Conservation (phyloP, 2,888 invertebrate species). For the Argyresthia albistria region DNA sequence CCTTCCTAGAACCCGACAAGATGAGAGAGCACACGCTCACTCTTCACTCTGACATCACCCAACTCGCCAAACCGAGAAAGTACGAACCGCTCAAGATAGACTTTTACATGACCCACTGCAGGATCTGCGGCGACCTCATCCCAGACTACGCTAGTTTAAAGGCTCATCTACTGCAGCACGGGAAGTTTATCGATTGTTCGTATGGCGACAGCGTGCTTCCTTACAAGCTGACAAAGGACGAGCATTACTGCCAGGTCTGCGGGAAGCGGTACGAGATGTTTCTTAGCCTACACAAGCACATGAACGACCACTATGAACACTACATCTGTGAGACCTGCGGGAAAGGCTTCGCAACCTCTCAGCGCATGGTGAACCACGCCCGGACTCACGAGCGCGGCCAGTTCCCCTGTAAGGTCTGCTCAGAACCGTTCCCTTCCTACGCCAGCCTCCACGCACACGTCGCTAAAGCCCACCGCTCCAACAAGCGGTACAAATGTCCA, state of each 20-base stretch:
- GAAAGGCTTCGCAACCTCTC: constrained; percentile 50
- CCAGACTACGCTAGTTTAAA: constrained; percentile 41
- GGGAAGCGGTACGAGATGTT: constrained; percentile 59
- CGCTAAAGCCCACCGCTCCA: constrained; percentile 45
- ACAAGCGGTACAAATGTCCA: constrained; percentile 59
- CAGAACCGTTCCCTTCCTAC: constrained; percentile 40
- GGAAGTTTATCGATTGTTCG: constrained; percentile 36
- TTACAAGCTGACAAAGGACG: constrained; percentile 50
- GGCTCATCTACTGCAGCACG: constrained; percentile 40
- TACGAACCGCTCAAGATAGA: constrained; percentile 62
- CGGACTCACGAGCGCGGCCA: constrained; percentile 47
- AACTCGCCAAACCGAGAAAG: constrained; percentile 41
- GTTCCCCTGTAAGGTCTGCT: constrained; percentile 53
- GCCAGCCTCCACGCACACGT: constrained; percentile 47
- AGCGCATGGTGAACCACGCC: constrained; percentile 53
- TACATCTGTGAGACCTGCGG: constrained; percentile 63
- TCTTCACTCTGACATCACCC: constrained; percentile 34
- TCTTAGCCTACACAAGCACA: constrained; percentile 54
- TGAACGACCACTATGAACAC: constrained; percentile 61
- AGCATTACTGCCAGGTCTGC: constrained; percentile 52
- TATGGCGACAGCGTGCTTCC: constrained; percentile 55
- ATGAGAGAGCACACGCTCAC: constrained; percentile 43
- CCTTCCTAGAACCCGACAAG: constrained; percentile 53
- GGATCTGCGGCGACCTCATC: constrained; percentile 36
- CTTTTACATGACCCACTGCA: constrained; percentile 40